Percentiles rank a stretch among this genome's conserved stretches.
These are phyloP conservation scores for Champsocephalus esox DNA, from an alignment of 2,797 vertebrate species.

Conservation along the genomic window DNA sequence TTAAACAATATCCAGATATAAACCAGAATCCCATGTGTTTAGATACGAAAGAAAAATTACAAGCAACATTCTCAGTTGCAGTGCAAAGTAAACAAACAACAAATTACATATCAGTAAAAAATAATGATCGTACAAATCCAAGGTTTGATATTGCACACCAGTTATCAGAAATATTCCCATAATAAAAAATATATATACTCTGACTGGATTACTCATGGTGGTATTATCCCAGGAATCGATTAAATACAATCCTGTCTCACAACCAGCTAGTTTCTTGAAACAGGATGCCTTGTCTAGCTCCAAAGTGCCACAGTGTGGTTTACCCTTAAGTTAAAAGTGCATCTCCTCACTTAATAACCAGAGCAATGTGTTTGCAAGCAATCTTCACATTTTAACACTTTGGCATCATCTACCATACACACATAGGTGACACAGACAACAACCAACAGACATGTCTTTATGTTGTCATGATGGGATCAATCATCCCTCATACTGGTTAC, in stretches of 20 bases:
- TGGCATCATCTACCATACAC: background rate
- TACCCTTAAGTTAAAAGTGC: background rate
- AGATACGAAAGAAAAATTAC: background rate
- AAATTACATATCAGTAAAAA: too few relatives aligned
- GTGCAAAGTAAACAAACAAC: background rate
- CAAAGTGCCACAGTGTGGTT: too few relatives aligned
- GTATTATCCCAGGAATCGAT: too few relatives aligned
- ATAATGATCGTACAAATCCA: too few relatives aligned
- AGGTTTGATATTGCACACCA: background rate
- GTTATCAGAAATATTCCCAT: background rate
- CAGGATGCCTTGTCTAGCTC: background rate
- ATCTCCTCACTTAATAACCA: background rate
- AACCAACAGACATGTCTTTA: background rate
- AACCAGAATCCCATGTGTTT: background rate
- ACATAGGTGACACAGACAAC: background rate
- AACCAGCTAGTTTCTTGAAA: background rate
- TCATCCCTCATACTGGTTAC: background rate
- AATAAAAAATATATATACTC: too few relatives aligned
- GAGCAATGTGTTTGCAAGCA: background rate
- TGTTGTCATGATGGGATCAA: slow-evolving; percentile 12
- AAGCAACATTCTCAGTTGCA: background rate
- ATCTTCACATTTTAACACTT: background rate
- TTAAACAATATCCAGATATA: background rate
- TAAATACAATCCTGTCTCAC: too few relatives aligned
- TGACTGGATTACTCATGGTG: too few relatives aligned